Base-by-base conservation (phyloP, 2,888 invertebrate genomes). In the Mesopsocus fuscifrons region DNA sequence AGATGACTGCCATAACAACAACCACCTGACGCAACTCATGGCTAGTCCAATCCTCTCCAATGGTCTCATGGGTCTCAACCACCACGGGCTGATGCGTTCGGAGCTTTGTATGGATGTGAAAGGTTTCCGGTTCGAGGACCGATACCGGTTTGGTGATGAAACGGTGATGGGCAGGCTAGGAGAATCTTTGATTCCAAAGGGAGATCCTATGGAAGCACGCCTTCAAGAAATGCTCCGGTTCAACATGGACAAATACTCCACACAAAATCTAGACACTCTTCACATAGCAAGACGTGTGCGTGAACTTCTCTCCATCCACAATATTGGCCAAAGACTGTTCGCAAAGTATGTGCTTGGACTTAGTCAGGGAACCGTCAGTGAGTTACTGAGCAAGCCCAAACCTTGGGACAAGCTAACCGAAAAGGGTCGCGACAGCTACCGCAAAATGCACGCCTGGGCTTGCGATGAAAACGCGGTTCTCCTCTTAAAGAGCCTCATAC, bases 361-460 rank as follows among this genome's bases (percentile, higher is more conserved):
- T 48, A 92, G 82, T 48, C 97, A 98, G 63, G 98, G 98, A 47
- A 98, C 98, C 18, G 95, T 98, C 40, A 92, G 92, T 50, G 98
- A 98, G 66, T 68, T 98, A 55, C 72, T 98, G 49, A 95, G 95
- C 52, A 98, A 98, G 61, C 98, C 98, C 44, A 95, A 98, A 61
- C 94, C 94, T 11, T 98, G 98, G 98, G 94, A 95, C 67, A 97
- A 97, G 66, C 69, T 98, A 58, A 98, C 98, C 45, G 98, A 98
- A 67, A 98, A 98, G 63, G 98, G 98, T 26, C 71, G 97, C 44
- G 98, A 98, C 68, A 95, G 95, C 54, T 98, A 98, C 67, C 71
- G 98, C 57, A 95, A 97, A 67, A 98, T 98, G 92, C 92, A 95
- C 67, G 91, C 91, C 55, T 98, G 98, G 98, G 91, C 95, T 52